Conservation (phyloP, 2,797 vertebrate species). For the Vireo griseus region DNA sequence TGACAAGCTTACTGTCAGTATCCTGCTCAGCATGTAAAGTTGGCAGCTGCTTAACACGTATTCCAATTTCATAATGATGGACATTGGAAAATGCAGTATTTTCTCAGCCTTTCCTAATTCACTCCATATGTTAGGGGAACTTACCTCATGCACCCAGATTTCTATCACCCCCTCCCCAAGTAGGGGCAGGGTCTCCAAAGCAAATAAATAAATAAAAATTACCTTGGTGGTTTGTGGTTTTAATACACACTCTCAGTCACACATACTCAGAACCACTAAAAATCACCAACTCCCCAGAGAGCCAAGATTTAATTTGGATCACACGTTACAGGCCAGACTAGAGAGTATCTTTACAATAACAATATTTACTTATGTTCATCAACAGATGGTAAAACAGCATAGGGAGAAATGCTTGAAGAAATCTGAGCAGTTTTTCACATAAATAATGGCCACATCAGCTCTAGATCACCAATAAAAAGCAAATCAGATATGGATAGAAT, state of each 20-base stretch:
- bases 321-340: neutral
- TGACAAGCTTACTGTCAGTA: constrained; percentile 18
- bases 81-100: constrained; percentile 32
- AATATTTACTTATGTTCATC: constrained; percentile 33
- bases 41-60: constrained; percentile 23
- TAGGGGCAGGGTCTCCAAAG: neutral
- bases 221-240: constrained; percentile 32
- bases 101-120: constrained; percentile 41
- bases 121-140: constrained; percentile 40
- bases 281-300: constrained; percentile 1
- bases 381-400: constrained; percentile 30
- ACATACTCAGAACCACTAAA: constrained; percentile 38
- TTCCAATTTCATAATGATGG: constrained; percentile 19
- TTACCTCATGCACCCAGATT: constrained; percentile 42
- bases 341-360: constrained; percentile 40
- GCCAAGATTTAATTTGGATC: constrained; percentile 42
- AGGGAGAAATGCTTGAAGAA: neutral
- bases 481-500: neutral
- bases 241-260: constrained; percentile 2
- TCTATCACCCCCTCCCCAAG: neutral
- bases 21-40: constrained; percentile 24
- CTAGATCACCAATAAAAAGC: neutral
- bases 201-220: neutral
- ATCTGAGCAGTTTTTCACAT: neutral
- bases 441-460: neutral